phyloP scores from a whole-genome alignment of 2,113 vertebrate species.

The Ophthalmolycus amberensis region DNA sequence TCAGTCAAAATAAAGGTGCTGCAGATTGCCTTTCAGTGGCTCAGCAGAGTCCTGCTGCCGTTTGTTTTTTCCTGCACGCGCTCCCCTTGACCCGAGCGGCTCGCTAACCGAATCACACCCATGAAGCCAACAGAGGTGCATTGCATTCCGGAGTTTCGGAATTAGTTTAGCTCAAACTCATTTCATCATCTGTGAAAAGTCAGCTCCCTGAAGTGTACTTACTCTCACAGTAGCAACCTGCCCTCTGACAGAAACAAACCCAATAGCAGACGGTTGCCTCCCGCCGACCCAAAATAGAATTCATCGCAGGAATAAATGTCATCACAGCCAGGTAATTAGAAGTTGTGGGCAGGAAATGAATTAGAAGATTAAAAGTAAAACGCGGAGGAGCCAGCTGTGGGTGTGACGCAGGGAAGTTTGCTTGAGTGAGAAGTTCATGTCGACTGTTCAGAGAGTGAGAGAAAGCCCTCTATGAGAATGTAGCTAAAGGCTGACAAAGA shows the following conservation, averaged over 20 bases:
- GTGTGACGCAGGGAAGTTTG: conserved; percentile 12
- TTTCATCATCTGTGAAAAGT: conserved; percentile 64
- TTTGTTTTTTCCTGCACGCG: not conserved
- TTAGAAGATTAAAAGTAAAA: conserved; percentile 26
- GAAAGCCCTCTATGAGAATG: not conserved
- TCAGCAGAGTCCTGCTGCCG: not conserved
- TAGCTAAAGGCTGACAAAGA: not conserved
- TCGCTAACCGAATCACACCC: conserved; percentile 41
- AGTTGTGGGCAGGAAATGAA: conserved; percentile 56
- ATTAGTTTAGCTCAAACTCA: conserved; percentile 66
- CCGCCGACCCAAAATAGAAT: conserved; percentile 25
- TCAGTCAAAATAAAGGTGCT: not conserved
- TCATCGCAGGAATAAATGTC: conserved; percentile 54
- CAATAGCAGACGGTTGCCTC: conserved; percentile 24
- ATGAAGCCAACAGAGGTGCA: conserved; percentile 39
- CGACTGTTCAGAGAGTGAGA: conserved; percentile 20
- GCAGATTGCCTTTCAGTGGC: conserved; percentile 1
- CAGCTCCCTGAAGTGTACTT: conserved; percentile 50
- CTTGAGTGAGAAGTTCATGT: conserved; percentile 19
- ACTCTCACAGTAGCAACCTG: conserved; percentile 33
- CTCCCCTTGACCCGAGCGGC: conserved; percentile 27
- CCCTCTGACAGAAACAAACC: conserved; percentile 34
- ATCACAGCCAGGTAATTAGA: conserved; percentile 54
- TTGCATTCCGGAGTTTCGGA: conserved; percentile 43
- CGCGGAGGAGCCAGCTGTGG: not conserved